Percentiles rank a stretch among this genome's conserved stretches.
phyloP scores from a whole-genome alignment of 2,797 vertebrate genomes.

The Platalea minor region DNA sequence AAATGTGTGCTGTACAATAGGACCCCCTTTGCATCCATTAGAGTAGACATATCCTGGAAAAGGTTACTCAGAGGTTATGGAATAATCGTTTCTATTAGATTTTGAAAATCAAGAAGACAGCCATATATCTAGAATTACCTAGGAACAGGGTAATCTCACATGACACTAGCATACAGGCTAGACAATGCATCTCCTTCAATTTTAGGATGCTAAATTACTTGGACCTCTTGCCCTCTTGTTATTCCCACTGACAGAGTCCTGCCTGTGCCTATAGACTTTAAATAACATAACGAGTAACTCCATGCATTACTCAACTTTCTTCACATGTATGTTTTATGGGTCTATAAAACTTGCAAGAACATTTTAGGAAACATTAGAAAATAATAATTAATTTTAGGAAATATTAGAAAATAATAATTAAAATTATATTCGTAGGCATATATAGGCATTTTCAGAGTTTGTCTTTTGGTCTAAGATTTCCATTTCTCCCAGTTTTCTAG shows the following conservation, averaged over 20 bases:
- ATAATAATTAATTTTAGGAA: not conserved
- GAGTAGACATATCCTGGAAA: not conserved
- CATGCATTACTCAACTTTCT: not conserved
- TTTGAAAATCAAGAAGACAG: not conserved
- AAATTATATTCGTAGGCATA: not conserved
- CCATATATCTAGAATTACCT: not conserved
- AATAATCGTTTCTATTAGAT: not conserved
- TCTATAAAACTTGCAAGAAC: not conserved
- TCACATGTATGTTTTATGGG: not conserved
- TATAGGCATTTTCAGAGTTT: not conserved
- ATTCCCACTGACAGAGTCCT: not conserved
- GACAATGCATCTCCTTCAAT: not conserved
- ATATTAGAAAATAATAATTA: not conserved
- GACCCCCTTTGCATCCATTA: not conserved
- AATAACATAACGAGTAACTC: not conserved
- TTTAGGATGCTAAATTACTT: not conserved
- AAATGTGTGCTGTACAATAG: accelerated
- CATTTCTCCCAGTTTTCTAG: not conserved
- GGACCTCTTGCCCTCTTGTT: not conserved
- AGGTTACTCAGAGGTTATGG: not conserved
- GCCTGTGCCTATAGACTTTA: not conserved
- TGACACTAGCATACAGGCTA: not conserved
- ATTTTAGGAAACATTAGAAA: not conserved
- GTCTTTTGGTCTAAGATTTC: not conserved
- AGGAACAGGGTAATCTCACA: not conserved